These are phyloP conservation scores for Norana najaformis DNA, from an alignment of 2,888 invertebrate species.

Conservation along the genomic window DNA sequence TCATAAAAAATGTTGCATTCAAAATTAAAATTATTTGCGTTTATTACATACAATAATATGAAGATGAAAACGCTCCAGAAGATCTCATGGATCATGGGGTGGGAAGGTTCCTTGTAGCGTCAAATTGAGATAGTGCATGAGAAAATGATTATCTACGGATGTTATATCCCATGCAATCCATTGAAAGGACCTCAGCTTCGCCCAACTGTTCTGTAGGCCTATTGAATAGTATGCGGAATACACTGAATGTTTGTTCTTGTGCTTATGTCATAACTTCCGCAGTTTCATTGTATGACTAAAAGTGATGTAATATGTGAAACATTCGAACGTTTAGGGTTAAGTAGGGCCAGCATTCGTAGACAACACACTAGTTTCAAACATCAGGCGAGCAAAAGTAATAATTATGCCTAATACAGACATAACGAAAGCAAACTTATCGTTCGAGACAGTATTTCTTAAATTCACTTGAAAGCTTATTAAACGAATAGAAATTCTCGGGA, in stretches of 20 bases:
- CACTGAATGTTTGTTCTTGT: background rate
- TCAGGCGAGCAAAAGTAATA: background rate
- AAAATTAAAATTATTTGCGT: too few relatives aligned
- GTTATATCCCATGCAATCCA: background rate
- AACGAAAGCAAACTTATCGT: background rate
- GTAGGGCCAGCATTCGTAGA: too few relatives aligned
- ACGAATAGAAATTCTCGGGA: too few relatives aligned
- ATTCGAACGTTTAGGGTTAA: background rate
- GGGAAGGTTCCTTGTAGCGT: too few relatives aligned
- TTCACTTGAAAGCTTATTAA: too few relatives aligned
- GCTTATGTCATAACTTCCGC: background rate
- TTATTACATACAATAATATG: too few relatives aligned
- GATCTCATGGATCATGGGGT: too few relatives aligned
- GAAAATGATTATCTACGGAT: background rate
- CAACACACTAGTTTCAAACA: too few relatives aligned
- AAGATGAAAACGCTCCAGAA: too few relatives aligned
- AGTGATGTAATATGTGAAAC: background rate
- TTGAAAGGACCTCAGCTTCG: background rate
- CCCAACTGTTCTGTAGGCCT: background rate
- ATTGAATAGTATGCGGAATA: background rate
- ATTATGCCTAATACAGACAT: background rate
- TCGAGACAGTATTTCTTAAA: background rate
- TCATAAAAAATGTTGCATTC: too few relatives aligned
- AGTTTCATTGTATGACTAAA: background rate
- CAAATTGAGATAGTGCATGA: too few relatives aligned